Conservation (phyloP, 2,888 invertebrate species). For the Mechanitis mazaeus region DNA sequence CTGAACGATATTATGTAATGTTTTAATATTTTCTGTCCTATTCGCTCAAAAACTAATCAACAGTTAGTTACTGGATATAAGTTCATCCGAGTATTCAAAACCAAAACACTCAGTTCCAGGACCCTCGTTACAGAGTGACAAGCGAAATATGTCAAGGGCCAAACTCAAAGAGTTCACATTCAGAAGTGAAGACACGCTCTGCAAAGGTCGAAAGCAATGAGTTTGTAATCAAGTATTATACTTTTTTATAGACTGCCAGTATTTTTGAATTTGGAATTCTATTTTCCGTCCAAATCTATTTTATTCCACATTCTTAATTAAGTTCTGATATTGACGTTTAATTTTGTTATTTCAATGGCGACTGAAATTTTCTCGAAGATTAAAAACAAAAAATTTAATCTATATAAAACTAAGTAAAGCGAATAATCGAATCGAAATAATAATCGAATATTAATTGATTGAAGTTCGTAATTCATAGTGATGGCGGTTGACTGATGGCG, state of each 20-base stretch:
- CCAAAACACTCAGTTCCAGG: conserved; percentile 26
- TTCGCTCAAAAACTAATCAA: too few species aligned
- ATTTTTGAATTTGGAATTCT: too few species aligned
- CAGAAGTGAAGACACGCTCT: conserved; percentile 25
- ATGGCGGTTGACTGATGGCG: conserved; percentile 52
- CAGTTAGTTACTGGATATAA: too few species aligned
- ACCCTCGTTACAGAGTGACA: conserved; percentile 29
- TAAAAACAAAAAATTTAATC: too few species aligned
- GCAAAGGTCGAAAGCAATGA: conserved; percentile 22
- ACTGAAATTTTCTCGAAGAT: too few species aligned
- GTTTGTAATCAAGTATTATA: conserved; percentile 4
- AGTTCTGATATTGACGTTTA: not conserved
- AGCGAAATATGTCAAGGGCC: conserved; percentile 32
- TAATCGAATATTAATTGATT: conserved; percentile 33
- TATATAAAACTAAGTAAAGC: conserved; percentile 10
- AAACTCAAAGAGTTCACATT: conserved; percentile 30
- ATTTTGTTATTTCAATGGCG: too few species aligned
- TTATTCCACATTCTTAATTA: not conserved
- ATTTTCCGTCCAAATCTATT: too few species aligned
- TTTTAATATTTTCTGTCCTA: too few species aligned
- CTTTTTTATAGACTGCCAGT: not conserved
- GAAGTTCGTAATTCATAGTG: conserved; percentile 35
- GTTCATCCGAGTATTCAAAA: conserved; percentile 12
- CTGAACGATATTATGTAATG: too few species aligned
- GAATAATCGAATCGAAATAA: conserved; percentile 31